Evolutionary conservation across 30 jellyfish, hydroid and myxozoan species (phyloP), one percentile per base, ranked within the genome.

Genomic region (Sanderia malayensis): DNA sequence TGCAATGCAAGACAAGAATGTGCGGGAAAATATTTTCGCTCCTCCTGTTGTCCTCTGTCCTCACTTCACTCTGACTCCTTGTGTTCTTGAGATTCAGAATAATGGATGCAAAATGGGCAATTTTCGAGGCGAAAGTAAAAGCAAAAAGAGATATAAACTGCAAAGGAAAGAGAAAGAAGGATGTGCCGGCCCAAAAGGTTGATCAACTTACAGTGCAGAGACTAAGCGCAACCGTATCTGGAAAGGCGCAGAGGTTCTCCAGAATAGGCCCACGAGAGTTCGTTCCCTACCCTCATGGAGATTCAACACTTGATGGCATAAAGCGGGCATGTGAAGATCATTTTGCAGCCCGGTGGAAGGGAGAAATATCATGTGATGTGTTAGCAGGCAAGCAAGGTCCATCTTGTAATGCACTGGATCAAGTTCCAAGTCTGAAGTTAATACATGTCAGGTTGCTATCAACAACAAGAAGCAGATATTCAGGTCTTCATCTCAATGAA

Each of bases 341-440:
- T 57, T 57, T 57, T 6, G 31, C 31, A 19, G 21, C 27, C 31
- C 8, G 31, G 25, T 26, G 17, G 8, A n/a, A 17, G 4, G 61
- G 31, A 13, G n/a, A 29, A 4, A 7, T 8, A 4, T 13, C 22
- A 20, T 62, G 74, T 62, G 74, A 62, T 29, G 58, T 62, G 55
- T 26, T 62, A 61, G 60, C 21, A 21, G 55, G 60, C 25, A n/a
- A 62, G 25, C 60, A 62, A 9, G 74, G 61, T 6, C 74, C 74
- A 8, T 62, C 74, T 62, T 62, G 74, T 29, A 22, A 13, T 23
- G 21, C 17, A 7, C 17, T 62, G 8, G 21, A 24, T 4, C 74
- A 62, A 17, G 31, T 62, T 10, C 55, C 55, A 21, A 29, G 20
- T 62, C 8, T 15, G 21, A 62, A 62, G 20, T 17, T 62, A 17